phyloP scores from a whole-genome alignment of 2,113 vertebrate genomes.

The Bufo bufo region DNA sequence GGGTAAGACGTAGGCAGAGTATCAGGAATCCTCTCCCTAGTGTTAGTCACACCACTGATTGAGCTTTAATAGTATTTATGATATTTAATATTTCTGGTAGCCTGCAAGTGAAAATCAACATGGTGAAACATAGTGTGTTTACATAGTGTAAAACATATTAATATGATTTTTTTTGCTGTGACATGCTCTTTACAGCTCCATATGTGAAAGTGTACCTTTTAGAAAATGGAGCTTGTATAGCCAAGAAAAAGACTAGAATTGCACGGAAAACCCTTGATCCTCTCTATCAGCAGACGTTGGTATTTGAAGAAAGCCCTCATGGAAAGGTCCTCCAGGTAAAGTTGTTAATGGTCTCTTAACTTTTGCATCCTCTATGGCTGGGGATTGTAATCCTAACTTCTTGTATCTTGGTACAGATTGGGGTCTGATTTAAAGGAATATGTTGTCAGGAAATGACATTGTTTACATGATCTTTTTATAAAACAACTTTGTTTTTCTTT shows the following conservation, averaged over 20 bases:
- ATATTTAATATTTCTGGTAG: neutral
- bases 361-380: neutral
- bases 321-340: conserved; percentile 98
- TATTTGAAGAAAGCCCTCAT: conserved; percentile 95
- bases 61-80: no score
- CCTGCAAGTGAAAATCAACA: neutral
- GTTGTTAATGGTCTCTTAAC: neutral
- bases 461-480: no score
- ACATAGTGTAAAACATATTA: neutral
- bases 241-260: conserved; percentile 99
- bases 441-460: no score
- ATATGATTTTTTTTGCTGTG: neutral
- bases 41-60: no score
- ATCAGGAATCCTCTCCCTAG: no score
- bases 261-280: conserved; percentile 97
- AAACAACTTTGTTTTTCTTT: no score
- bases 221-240: conserved; percentile 94
- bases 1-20: no score
- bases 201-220: conserved; percentile 98
- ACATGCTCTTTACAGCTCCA: conserved; percentile 78
- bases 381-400: neutral
- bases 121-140: neutral
- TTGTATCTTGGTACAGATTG: no score
- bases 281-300: conserved; percentile 93
- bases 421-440: no score